Percentiles rank a stretch among this genome's conserved stretches.
Conservation (phyloP, 1,140 invertebrate genomes). For the Pararge aegeria region DNA sequence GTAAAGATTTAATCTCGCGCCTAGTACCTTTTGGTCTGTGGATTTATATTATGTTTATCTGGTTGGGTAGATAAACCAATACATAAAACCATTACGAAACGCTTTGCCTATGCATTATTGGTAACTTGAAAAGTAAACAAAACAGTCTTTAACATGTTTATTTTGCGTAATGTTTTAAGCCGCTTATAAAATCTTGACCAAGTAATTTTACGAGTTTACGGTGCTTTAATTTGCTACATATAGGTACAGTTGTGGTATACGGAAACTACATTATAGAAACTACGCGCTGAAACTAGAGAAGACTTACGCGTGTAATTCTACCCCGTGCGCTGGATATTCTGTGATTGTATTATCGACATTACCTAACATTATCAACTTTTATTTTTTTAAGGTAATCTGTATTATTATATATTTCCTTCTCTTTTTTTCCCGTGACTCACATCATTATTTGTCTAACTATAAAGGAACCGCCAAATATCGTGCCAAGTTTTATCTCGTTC, state of each 20-base stretch:
- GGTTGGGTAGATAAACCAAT: neutral
- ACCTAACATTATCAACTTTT: too few relatives aligned
- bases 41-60: neutral
- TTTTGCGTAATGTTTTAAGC: neutral
- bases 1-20: neutral
- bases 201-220: neutral
- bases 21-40: neutral
- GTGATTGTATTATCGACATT: too few relatives aligned
- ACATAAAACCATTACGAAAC: neutral
- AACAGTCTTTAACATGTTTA: neutral
- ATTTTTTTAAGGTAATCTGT: too few relatives aligned
- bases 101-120: neutral
- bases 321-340: too few relatives aligned
- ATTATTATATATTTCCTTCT: neutral
- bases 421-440: conserved; percentile 25
- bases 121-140: neutral
- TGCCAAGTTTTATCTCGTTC: conserved; percentile 41
- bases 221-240: too few relatives aligned
- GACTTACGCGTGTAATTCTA: too few relatives aligned
- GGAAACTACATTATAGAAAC: neutral
- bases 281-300: too few relatives aligned
- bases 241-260: too few relatives aligned
- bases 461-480: conserved; percentile 22
- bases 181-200: neutral
- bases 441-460: conserved; percentile 12